Conservation (phyloP, 2,797 vertebrate genomes). For the Mergus octosetaceus region DNA sequence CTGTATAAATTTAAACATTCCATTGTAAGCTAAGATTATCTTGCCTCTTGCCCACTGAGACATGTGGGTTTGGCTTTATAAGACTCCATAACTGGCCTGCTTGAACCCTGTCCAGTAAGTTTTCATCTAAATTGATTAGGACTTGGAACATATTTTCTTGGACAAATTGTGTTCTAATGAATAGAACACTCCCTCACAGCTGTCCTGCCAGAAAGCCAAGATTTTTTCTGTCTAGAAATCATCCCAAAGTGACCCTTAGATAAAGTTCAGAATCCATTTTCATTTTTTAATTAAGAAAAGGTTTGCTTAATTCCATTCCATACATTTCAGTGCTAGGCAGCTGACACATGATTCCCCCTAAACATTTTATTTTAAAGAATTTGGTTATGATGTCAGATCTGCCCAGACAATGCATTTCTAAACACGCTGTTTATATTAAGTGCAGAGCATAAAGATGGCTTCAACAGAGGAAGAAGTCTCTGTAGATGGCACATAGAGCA, state of each 20-base stretch:
- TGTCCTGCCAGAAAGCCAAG: conserved; percentile 75
- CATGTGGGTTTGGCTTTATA: conserved; percentile 76
- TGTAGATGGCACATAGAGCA: background rate
- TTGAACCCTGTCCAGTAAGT: conserved; percentile 80
- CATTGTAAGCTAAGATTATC: conserved; percentile 80
- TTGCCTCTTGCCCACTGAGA: conserved; percentile 73
- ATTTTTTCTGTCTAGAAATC: conserved; percentile 77
- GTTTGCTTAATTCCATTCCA: conserved; percentile 68
- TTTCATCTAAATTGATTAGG: conserved; percentile 84
- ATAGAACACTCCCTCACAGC: conserved; percentile 82
- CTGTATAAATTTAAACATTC: conserved; percentile 79
- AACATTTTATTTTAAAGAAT: conserved; percentile 51
- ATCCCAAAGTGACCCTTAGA: conserved; percentile 82
- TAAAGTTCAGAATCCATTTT: conserved; percentile 75
- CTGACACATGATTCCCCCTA: conserved; percentile 35
- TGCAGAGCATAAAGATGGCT: background rate
- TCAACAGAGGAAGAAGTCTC: background rate
- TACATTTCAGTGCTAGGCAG: conserved; percentile 59
- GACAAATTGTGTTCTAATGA: conserved; percentile 80
- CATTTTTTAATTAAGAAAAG: conserved; percentile 70
- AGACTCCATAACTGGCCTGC: conserved; percentile 77
- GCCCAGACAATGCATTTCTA: conserved; percentile 37
- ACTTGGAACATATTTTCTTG: conserved; percentile 82
- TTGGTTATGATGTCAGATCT: conserved; percentile 48
- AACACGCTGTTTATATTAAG: conserved; percentile 38